Conservation (phyloP, 2,113 vertebrate genomes). For the Xerus inauris region DNA sequence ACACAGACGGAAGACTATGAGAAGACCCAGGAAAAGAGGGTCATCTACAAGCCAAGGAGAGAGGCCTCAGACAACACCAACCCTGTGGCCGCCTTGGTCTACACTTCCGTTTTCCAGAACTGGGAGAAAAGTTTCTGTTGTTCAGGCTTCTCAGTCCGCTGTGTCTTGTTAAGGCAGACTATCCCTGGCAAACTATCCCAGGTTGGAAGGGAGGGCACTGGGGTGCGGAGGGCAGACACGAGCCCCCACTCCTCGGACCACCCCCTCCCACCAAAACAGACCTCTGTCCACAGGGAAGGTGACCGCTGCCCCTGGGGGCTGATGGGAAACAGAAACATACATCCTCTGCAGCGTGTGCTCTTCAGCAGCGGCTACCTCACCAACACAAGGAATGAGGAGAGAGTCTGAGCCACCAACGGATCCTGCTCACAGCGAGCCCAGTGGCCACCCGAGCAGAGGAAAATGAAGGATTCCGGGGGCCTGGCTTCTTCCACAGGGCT, state of each 20-base stretch:
- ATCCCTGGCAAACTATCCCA: background rate
- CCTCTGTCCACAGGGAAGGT: background rate
- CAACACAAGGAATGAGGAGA: background rate
- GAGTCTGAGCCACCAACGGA: background rate
- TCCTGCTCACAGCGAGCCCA: fast-evolving
- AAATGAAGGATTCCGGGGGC: background rate
- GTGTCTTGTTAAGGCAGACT: too few species aligned
- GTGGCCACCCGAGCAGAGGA: background rate
- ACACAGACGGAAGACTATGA: background rate
- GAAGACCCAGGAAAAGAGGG: background rate
- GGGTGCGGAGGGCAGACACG: fast-evolving
- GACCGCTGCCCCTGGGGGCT: too few species aligned
- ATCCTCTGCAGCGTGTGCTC: background rate
- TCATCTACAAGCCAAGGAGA: background rate
- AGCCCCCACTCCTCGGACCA: too few species aligned
- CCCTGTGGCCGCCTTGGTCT: background rate
- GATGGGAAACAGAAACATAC: background rate
- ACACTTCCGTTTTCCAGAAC: background rate
- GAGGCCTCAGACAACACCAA: background rate
- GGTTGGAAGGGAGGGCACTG: background rate
- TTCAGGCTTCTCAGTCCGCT: background rate
- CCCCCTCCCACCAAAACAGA: background rate
- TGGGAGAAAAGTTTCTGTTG: background rate
- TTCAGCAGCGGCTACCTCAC: background rate
- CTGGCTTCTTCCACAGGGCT: background rate